phyloP scores from a whole-genome alignment of 2,888 invertebrate species.

The Allolobophora icterica region DNA sequence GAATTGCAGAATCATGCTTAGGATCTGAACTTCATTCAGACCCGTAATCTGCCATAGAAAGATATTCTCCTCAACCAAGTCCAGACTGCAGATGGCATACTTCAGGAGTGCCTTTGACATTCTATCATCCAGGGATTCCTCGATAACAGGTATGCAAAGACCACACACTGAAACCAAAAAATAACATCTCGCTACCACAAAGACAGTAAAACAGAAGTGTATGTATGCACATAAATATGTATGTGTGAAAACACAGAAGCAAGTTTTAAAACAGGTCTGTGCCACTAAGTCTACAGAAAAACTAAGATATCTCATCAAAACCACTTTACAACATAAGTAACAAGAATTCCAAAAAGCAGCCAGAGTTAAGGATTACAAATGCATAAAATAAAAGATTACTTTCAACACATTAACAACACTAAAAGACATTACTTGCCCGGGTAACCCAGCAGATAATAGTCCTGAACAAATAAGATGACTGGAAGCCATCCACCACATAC shows the following conservation, averaged over 20 bases:
- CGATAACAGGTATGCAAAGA: neutral
- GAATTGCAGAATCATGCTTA: neutral
- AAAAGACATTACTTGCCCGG: too few relatives aligned
- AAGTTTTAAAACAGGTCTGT: neutral
- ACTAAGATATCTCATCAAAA: neutral
- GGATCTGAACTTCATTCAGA: neutral
- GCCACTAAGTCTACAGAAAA: neutral
- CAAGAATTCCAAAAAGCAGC: neutral
- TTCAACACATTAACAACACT: too few relatives aligned
- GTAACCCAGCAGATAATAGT: too few relatives aligned
- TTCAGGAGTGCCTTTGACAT: neutral
- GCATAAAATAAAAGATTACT: too few relatives aligned
- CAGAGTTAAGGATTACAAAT: neutral
- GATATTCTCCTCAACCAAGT: constrained; percentile 5
- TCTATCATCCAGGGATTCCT: neutral
- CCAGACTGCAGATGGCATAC: neutral
- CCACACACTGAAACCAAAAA: neutral
- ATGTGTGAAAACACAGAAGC: neutral
- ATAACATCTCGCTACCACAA: neutral
- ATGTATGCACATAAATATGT: neutral
- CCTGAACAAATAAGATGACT: too few relatives aligned
- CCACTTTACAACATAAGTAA: neutral
- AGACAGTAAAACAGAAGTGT: neutral
- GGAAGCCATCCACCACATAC: too few relatives aligned
- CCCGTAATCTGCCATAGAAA: neutral